Evolutionary conservation across 2,888 invertebrate species (phyloP), one percentile per base, ranked within the genome.

Genomic region (Spatulosminthurus flaviceps): DNA sequence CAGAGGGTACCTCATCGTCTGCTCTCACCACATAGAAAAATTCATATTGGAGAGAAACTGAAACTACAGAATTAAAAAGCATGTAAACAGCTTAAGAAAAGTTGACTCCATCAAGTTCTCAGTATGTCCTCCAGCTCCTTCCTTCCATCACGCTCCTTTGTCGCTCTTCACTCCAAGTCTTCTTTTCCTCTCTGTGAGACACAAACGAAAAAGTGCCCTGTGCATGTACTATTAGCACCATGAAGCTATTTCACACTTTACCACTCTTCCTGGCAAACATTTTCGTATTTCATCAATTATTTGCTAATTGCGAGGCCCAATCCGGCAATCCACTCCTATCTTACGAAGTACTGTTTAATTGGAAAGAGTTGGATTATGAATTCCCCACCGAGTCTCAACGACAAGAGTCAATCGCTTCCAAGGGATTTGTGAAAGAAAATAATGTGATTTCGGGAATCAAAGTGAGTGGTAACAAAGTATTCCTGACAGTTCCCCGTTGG

Each of bases 401-500:
- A 19, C 34, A 90, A 34, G 87, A 88, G 41, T 93, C 93, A 0
- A 88, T 94, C 16, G 87, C 87, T 28, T 89, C 89, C 34, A 90
- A 91, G 0, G 89, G 90, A 74, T 95, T 91, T 86, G 89, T 93
- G 28, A 92, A 92, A 0, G 91, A 91, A 82, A 94, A 94, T 86
- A 93, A 92, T 86, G 88, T 94, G 22, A 94, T 94, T 0, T 87
- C 93, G 72, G 94, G 94, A 24, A 86, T 95, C 24, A 94, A 94
- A 86, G 89, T 92, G 1, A 91, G 91, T 89, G 90, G 89, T 4
- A 89, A 92, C 80, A 90, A 92, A 13, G 88, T 95, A 11, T 95
- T 93, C 87, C 88, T 95, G 1, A 92, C 93, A 0, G 88, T 94
- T 74, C 95, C 95, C 0, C 91, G 92, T 82, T 94, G 93, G 94